Evolutionary conservation across 1,140 invertebrate species (phyloP), one percentile per base, ranked within the genome.

Genomic region (Pseudomyrmex sp.): DNA sequence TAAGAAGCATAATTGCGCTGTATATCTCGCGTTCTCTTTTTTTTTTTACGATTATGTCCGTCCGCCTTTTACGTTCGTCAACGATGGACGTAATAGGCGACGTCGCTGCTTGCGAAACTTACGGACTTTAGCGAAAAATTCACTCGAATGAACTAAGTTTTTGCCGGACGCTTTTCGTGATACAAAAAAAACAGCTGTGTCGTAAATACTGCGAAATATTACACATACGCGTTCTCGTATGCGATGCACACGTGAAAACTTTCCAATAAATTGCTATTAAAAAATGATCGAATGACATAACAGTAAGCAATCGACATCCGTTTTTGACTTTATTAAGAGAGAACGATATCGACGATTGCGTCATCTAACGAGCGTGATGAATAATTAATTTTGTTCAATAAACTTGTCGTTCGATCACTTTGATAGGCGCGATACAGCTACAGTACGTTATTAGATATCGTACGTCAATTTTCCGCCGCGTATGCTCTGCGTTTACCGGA

Each of bases 1-100:
- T 1, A 52, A 52, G 13, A 0, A 0, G 5, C 52, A 18, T 58
- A 48, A 79, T 59, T 58, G 52, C 23, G 10, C 10, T 13, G 13
- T 69, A 54, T 52, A 1, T 74, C 20, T 26, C 74, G 23, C 46
- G 23, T 23, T 1, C 18, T 26, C 0, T 26, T 26, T 26, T 26
- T 26, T 23, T 48, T 66, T 85, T 87, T 74, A 85, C 65, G 79
- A 83, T 18, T 18, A 18, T 70, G 58, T 18, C 18, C 50, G 1
- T 15, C 5, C 35, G 5, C 0, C 0, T 7, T 35, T 35, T 35
- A 35, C 35, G 35, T 35, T 7, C 61, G 83, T 79, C 50, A 79
- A 58, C 75, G 79, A 87, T 79, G 74, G 68, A 20, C 65, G 79
- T 69, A 89, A 80, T 75, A 74, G 54, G 61, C 54, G 56, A 23